Percentiles rank a stretch among this genome's conserved stretches.
phyloP scores from a whole-genome alignment of 1,140 invertebrate species.

The Octopus bimaculoides region DNA sequence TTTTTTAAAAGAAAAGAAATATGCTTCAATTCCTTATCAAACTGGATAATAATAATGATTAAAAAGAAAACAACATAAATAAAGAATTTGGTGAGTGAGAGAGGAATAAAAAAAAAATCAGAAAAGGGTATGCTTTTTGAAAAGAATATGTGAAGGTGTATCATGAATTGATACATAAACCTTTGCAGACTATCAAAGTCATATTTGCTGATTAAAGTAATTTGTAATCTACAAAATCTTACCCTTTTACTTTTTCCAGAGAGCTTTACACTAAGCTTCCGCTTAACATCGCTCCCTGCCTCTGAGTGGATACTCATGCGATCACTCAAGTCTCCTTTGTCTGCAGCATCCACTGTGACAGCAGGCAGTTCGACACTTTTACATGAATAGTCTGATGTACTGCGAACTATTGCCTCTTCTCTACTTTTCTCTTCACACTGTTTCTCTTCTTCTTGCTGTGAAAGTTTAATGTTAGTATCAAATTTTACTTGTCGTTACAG shows the following conservation, averaged over 20 bases:
- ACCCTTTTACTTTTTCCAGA: slow-evolving; percentile 72
- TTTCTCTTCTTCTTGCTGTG: slow-evolving; percentile 78
- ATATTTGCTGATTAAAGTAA: neutral
- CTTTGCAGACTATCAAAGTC: too few relatives aligned
- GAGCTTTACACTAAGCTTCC: slow-evolving; percentile 55
- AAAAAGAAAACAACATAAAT: too few relatives aligned
- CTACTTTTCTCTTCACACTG: slow-evolving; percentile 53
- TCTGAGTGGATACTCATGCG: slow-evolving; percentile 86
- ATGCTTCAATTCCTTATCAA: too few relatives aligned
- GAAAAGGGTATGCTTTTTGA: too few relatives aligned
- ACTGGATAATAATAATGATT: too few relatives aligned
- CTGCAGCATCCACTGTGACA: slow-evolving; percentile 81
- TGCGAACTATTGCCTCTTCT: slow-evolving; percentile 62
- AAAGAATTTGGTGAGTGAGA: too few relatives aligned
- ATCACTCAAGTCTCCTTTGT: slow-evolving; percentile 69
- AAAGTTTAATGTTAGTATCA: slow-evolving; percentile 6
- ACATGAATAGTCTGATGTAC: slow-evolving; percentile 83
- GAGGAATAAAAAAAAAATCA: too few relatives aligned
- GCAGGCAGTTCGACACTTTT: slow-evolving; percentile 87
- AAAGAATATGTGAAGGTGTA: too few relatives aligned
- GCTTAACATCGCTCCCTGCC: slow-evolving; percentile 69
- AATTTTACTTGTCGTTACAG: neutral
- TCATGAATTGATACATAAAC: too few relatives aligned
- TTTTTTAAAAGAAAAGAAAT: too few relatives aligned
- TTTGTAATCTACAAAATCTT: slow-evolving; percentile 7